Evolutionary conservation across 2,113 vertebrate species (phyloP).

Genomic region (Colistium nudipinnis): DNA sequence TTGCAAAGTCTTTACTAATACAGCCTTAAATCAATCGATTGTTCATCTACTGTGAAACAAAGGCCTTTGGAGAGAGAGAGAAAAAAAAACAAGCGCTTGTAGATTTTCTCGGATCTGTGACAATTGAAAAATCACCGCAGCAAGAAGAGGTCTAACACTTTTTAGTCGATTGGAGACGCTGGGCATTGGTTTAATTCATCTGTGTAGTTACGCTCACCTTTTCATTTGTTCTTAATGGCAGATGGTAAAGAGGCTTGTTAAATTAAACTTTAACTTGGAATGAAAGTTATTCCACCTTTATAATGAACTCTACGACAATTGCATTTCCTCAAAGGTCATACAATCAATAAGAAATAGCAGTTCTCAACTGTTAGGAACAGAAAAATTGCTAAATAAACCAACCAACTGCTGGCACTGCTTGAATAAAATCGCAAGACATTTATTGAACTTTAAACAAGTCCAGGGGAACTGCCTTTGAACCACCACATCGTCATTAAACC

Average conservation of each 20-base stretch:
- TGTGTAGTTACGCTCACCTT: neutral
- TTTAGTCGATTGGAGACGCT: constrained; percentile 13
- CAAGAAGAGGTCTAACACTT: too few relatives aligned
- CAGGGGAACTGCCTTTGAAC: neutral
- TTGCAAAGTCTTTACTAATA: constrained; percentile 18
- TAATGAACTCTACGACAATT: too few relatives aligned
- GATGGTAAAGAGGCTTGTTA: constrained; percentile 13
- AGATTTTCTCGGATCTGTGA: constrained; percentile 19
- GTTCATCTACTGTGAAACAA: constrained; percentile 8
- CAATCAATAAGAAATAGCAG: too few relatives aligned
- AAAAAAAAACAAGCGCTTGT: constrained; percentile 6
- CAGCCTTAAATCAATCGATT: neutral
- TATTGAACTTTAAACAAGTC: neutral
- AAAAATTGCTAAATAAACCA: too few relatives aligned
- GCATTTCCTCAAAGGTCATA: too few relatives aligned
- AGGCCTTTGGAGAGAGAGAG: too few relatives aligned
- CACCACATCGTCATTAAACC: neutral
- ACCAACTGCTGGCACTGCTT: neutral
- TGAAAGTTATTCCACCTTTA: too few relatives aligned
- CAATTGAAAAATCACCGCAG: too few relatives aligned
- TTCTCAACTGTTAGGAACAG: too few relatives aligned
- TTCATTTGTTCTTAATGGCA: constrained; percentile 3
- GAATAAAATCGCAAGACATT: neutral
- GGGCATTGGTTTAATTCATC: constrained; percentile 7
- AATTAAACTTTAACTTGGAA: too few relatives aligned